Evolutionary conservation across 1,140 invertebrate genomes (phyloP).

Genomic region (Drosophila sucinea): DNA sequence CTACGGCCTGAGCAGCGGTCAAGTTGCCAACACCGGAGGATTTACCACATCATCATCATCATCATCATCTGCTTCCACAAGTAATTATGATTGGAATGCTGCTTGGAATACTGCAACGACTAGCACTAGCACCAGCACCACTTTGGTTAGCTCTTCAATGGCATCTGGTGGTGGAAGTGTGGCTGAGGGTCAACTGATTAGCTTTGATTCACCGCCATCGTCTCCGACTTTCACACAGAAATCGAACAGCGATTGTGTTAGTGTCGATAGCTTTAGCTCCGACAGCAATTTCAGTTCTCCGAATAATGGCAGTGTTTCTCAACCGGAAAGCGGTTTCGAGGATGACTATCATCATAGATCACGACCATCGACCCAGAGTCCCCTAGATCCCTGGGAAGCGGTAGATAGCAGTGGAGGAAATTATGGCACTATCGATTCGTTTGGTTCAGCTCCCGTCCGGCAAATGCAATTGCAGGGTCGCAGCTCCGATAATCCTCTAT

Average conservation of each 20-base stretch:
- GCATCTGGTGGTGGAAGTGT: slow-evolving; percentile 8
- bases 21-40: slow-evolving; percentile 44
- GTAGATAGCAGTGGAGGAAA: slow-evolving; percentile 82
- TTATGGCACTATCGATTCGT: slow-evolving; percentile 45
- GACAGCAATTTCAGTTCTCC: slow-evolving; percentile 85
- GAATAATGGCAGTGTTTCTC: slow-evolving; percentile 87
- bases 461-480: slow-evolving; percentile 67
- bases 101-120: slow-evolving; percentile 64
- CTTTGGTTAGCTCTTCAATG: slow-evolving; percentile 26
- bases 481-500: slow-evolving; percentile 80
- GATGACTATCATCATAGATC: slow-evolving; percentile 87
- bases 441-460: slow-evolving; percentile 72
- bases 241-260: slow-evolving; percentile 89
- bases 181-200: slow-evolving; percentile 84
- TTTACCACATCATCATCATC: background rate
- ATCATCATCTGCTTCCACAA: slow-evolving; percentile 15
- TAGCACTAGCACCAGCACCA: slow-evolving; percentile 24
- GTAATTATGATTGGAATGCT: slow-evolving; percentile 67
- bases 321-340: slow-evolving; percentile 90
- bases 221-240: slow-evolving; percentile 89
- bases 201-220: slow-evolving; percentile 87
- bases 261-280: slow-evolving; percentile 89
- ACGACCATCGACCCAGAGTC: slow-evolving; percentile 83
- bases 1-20: slow-evolving; percentile 83
- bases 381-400: slow-evolving; percentile 84